Conservation (phyloP, 2,888 invertebrate species). For the Eristalinus sepulchralis region DNA sequence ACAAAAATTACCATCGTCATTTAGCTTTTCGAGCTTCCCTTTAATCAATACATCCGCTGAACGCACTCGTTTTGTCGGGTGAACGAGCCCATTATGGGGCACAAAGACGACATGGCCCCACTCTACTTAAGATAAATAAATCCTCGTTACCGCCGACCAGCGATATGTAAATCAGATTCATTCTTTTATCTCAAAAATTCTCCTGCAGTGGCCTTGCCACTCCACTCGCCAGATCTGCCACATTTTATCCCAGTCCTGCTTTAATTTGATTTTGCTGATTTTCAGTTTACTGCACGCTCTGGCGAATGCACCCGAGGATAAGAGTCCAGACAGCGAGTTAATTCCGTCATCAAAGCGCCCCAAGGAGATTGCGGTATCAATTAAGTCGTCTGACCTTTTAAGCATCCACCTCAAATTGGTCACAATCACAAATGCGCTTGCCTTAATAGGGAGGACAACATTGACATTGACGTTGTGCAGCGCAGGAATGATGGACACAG, state of each 20-base stretch:
- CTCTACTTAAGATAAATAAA: background rate
- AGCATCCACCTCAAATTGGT: background rate
- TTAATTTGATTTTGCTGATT: background rate
- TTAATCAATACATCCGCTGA: background rate
- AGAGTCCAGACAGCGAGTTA: constrained; percentile 4
- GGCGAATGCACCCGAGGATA: background rate
- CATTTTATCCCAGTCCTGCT: background rate
- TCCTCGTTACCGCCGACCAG: background rate
- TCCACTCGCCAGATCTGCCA: background rate
- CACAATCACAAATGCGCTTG: background rate
- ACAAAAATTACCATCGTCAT: background rate
- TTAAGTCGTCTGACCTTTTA: constrained; percentile 28
- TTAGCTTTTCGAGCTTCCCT: background rate
- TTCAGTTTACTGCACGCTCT: background rate
- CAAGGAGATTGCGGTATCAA: constrained; percentile 3
- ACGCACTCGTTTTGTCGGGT: background rate
- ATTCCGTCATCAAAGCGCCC: background rate
- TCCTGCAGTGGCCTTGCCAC: background rate
- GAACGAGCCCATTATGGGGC: background rate
- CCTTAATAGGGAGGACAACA: background rate
- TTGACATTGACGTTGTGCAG: constrained; percentile 10
- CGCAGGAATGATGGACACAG: background rate
- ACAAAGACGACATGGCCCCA: background rate
- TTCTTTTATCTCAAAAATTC: background rate
- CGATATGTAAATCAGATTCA: background rate